Base-by-base conservation (phyloP, 23 tunicate genomes). In the Ascidia mentula region DNA sequence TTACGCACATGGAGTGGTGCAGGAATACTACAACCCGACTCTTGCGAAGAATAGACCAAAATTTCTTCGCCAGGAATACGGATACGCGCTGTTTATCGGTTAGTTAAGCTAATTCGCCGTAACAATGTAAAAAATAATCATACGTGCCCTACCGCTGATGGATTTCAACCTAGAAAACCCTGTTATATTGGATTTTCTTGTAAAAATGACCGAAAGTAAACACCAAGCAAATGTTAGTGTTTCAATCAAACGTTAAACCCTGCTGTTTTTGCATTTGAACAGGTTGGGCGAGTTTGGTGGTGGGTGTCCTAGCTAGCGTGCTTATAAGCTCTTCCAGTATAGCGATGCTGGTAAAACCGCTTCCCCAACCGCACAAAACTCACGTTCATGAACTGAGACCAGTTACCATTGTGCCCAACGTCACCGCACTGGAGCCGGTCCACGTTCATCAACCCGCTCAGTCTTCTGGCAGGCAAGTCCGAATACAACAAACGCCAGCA, bases 21-120 rank as follows among this genome's bases (percentile, higher is more conserved):
- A 94, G 69, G 90, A 89, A 37, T 94, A 89, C 69, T 89, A 89
- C 84, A 90, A 90, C 60, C 95, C 95, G 8, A 72, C 59, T 3
- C 40, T 85, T 3, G 75, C 82, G n/a, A 34, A 80, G 8, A 40
- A 79, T 31, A 6, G 15, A 37, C 92, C 89, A 4, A 42, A 84
- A 37, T 81, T 90, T 42, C 79, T 86, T 9, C 79, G 90, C 34
- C 90, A 81, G 40, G 95, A 90, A 73, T 90, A 95, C 53, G 99
- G 99, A 77, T 65, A 76, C 53, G 95, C 95, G 5, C 69, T 95
- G 60, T 95, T 90, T 82, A 77, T 95, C 13, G 99, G 99, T 91
- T 65, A 80, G 90, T 37, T n/a, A n/a, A n/a, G n/a, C n/a, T n/a
- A n/a, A n/a, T n/a, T n/a, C n/a, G n/a, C n/a, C n/a, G n/a, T n/a